Conservation (phyloP, 64 coral and sea anemone species). For the Montipora foliosa region DNA sequence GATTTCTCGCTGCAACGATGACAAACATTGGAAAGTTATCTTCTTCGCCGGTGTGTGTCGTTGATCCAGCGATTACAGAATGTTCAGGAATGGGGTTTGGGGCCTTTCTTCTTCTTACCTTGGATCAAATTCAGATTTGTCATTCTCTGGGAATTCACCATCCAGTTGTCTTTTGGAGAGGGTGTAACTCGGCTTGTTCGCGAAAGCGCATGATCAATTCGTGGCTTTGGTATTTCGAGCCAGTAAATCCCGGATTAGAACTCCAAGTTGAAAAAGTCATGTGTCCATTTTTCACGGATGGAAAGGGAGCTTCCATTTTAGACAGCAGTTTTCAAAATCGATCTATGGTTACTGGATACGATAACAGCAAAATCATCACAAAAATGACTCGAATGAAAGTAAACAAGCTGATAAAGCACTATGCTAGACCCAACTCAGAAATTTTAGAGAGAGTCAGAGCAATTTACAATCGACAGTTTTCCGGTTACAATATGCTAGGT, state of each 20-base stretch:
- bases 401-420: slow-evolving; percentile 61
- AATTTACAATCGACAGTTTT: slow-evolving; percentile 56
- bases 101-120: slow-evolving; percentile 38
- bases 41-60: slow-evolving; percentile 46
- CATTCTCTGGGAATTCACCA: slow-evolving; percentile 20
- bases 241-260: slow-evolving; percentile 69
- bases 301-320: neutral
- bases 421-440: slow-evolving; percentile 15
- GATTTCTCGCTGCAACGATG: slow-evolving; percentile 4
- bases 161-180: slow-evolving; percentile 71
- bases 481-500: slow-evolving; percentile 55
- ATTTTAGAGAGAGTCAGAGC: slow-evolving; percentile 36
- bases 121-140: slow-evolving; percentile 66
- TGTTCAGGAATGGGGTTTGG: slow-evolving; percentile 64
- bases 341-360: neutral
- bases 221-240: slow-evolving; percentile 89
- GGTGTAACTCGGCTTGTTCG: slow-evolving; percentile 66
- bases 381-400: slow-evolving; percentile 34
- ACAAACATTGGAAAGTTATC: neutral
- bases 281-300: neutral
- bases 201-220: slow-evolving; percentile 60
- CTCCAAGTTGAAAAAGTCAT: slow-evolving; percentile 54
- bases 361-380: slow-evolving; percentile 48
- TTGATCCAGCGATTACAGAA: slow-evolving; percentile 43
- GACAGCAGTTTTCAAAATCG: slow-evolving; percentile 67